Base-by-base conservation (phyloP, 2,888 invertebrate species). In the Drosophila flavopinicola region DNA sequence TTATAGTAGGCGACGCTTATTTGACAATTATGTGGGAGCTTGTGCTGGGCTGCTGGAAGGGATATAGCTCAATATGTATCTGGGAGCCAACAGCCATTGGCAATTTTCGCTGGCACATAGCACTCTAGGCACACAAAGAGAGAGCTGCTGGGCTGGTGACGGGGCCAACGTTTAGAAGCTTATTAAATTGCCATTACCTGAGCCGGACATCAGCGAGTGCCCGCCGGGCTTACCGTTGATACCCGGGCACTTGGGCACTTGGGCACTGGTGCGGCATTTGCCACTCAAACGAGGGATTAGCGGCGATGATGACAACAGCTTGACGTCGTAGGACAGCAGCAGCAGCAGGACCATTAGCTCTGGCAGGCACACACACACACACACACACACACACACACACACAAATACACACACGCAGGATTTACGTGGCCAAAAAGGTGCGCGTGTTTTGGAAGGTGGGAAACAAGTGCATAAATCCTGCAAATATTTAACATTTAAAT, bases 251-350 rank as follows among this genome's bases (percentile, higher is more conserved):
- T n/a, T n/a, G 2, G 6, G 11, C 9, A 10, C 29, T 27, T 17
- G 61, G 66, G 32, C 44, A 33, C 25, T 54, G 60, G 86, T 73
- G 73, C 63, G 66, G 83, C 76, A 79, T 83, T 83, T 87, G 84
- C 80, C 86, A 83, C 83, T 83, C 84, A 85, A 83, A 85, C 69
- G 86, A 61, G 79, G 86, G 87, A 85, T 83, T 83, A 87, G 87
- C 84, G 87, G 71, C 64, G 73, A 66, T 82, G 85, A 85, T 82
- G 80, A 82, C 82, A 87, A 85, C 83, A 87, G 85, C 85, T 82
- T 82, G 82, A 87, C 73, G 53, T 74, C 66, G 65, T 4, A 20
- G 20, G 20, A 20, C 20, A 4, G 20, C 20, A 2, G 20, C 2
- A 20, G 20, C n/a, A 20, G 20, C 20, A 2, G 20, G 20, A 20